Evolutionary conservation across 2,797 vertebrate species (phyloP).

Genomic region (Phoeniculus purpureus): DNA sequence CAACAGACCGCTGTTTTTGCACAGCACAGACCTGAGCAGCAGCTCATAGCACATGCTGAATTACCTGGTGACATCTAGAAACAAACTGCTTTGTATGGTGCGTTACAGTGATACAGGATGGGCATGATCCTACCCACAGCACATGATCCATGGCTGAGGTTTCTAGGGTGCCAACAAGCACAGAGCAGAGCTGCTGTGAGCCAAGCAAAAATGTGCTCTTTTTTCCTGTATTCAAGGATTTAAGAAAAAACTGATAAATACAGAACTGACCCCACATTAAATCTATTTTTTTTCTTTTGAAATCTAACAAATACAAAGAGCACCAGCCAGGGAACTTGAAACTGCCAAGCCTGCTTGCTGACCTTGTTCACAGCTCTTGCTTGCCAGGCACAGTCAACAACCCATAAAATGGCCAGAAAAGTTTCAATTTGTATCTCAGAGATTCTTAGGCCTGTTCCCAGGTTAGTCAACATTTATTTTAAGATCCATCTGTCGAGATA

Average conservation of each 20-base stretch:
- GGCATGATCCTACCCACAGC: not conserved
- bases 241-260: not conserved
- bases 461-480: not conserved
- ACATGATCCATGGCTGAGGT: rapidly evolving
- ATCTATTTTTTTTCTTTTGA: not conserved
- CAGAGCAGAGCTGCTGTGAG: not conserved
- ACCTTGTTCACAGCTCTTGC: not conserved
- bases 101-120: rapidly evolving
- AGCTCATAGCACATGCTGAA: not conserved
- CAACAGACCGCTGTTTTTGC: no score
- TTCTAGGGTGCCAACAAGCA: not conserved
- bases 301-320: not conserved
- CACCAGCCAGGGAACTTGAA: not conserved
- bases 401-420: not conserved
- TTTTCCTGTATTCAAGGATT: not conserved
- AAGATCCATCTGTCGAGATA: not conserved
- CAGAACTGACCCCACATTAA: not conserved
- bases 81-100: not conserved
- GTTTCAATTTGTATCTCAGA: not conserved
- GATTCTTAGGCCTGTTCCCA: not conserved
- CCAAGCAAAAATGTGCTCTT: not conserved
- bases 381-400: not conserved
- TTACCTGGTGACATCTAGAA: not conserved
- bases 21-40: not conserved
- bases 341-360: not conserved